A percentile compares a stretch with the other conserved stretches of the same genome.
These are phyloP conservation scores for Carassius carassius DNA, from an alignment of 2,113 vertebrate species.

Conservation along the genomic window DNA sequence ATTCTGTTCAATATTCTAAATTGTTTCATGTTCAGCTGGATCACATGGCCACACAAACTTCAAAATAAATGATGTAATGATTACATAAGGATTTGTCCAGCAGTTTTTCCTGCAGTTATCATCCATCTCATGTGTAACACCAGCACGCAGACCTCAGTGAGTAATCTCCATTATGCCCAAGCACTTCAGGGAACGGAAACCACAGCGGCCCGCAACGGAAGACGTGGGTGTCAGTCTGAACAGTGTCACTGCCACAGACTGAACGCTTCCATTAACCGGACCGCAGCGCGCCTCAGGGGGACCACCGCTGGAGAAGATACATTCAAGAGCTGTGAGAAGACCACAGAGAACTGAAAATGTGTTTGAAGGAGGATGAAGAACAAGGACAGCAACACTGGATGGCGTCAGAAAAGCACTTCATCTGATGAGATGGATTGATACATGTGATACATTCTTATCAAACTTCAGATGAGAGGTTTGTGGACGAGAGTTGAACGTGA, in stretches of 20 bases:
- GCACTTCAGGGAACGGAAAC: conserved; percentile 28
- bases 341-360: not conserved
- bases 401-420: conserved; percentile 55
- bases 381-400: conserved; percentile 26
- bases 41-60: conserved; percentile 38
- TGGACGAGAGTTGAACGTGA: not conserved
- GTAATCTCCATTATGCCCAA: conserved; percentile 35
- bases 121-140: conserved; percentile 10
- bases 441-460: conserved; percentile 53
- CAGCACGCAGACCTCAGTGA: conserved; percentile 13
- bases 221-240: conserved; percentile 6
- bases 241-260: conserved; percentile 43
- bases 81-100: conserved; percentile 59
- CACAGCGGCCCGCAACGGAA: not conserved
- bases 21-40: not conserved
- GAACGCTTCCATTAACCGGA: conserved; percentile 12
- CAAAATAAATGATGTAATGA: conserved; percentile 61
- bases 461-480: not conserved
- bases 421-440: conserved; percentile 59
- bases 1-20: not conserved
- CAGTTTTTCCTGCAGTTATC: conserved; percentile 18
- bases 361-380: not conserved
- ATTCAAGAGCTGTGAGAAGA: not conserved
- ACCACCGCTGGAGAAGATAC: not conserved
- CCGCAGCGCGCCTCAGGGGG: not conserved